Base-by-base conservation (phyloP, 2,888 invertebrate species). In the Ctena decussata region DNA sequence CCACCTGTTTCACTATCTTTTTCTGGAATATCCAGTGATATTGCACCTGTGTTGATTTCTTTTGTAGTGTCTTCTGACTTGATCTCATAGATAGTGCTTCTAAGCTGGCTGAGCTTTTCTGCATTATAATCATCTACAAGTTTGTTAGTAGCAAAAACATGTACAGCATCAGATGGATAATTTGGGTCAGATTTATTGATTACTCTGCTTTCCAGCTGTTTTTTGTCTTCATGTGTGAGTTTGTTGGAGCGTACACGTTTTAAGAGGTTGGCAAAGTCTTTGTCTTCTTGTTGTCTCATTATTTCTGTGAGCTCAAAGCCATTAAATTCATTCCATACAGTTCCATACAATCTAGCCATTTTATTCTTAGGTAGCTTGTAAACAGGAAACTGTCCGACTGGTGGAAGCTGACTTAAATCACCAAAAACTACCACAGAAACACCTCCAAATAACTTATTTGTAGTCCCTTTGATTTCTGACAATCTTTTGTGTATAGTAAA, bases 391-490 rank as follows among this genome's bases (percentile, higher is more conserved):
- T 41, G 41, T 41, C 41, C 41, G 8, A 41, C 41, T 41, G 41
- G 41, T 41, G 41, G 41, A 11, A 41, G 41, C 15, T 41, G 41
- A 41, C 41, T 41, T 41, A 41, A 41, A 41, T 41, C 41, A 41
- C 41, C 41, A n/a, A n/a, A n/a, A n/a, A n/a, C n/a, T n/a, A n/a
- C n/a, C n/a, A n/a, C n/a, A n/a, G n/a, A n/a, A n/a, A n/a, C 41
- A 41, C 8, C 53, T n/a, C 8, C 21, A n/a, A n/a, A 53, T 53
- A 53, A 18, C 21, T 53, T n/a, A 53, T 53, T n/a, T 49, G 49
- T 49, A 49, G 21, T 21, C 8, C n/a, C 46, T 70, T 77, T 77
- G 39, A 78, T 71, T 21, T 78, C 78, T 21, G 15, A 35, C 24
- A 78, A 49, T 49, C 78, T 30, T 35, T 46, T 44, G 37, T 78